Base-by-base conservation (phyloP, 2,888 invertebrate genomes). In the Harmothoe impar region DNA sequence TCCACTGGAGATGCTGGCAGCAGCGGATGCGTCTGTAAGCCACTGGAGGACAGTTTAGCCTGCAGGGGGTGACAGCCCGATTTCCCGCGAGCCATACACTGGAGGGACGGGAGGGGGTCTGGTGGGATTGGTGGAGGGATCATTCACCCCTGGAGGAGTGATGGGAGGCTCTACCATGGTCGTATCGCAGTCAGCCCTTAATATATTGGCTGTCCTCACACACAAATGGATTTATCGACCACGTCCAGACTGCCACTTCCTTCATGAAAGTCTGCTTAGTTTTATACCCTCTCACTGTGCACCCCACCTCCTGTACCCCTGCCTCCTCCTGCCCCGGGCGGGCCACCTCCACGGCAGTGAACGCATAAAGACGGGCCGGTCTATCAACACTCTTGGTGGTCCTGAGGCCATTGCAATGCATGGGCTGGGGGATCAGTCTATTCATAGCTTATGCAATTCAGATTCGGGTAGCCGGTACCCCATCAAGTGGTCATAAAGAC, bases 171-270 rank as follows among this genome's bases (percentile, higher is more conserved):
- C 72, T 25, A 15, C 5, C 72, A 12, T 29, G 29, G n/a, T n/a
- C 62, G 72, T 72, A 72, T 72, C 72, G 25, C 29, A 25, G 23
- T 20, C 23, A 15, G 31, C 29, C 72, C 72, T n/a, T 72, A 72
- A 72, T 72, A 72, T 72, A 72, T 72, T 72, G 72, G 72, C 72
- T 72, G 72, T 72, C 72, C 31, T 72, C 72, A 72, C 72, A 72
- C 72, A 29, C 72, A 72, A 72, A 72, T 72, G 72, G 72, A 72
- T 72, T 29, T 72, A 72, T 72, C 29, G 72, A 72, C 72, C 72
- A 29, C 29, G 72, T 29, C 72, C 72, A 72, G 29, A 72, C 72
- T 72, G 72, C 72, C 72, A 72, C 72, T 72, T 72, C 72, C 72
- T 72, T 72, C 72, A 72, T 72, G 72, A 72, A 72, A 72, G 72